Percentiles rank a stretch among this genome's conserved stretches.
phyloP scores from a whole-genome alignment of 1,140 invertebrate genomes.

The Rhizoglyphus robini region DNA sequence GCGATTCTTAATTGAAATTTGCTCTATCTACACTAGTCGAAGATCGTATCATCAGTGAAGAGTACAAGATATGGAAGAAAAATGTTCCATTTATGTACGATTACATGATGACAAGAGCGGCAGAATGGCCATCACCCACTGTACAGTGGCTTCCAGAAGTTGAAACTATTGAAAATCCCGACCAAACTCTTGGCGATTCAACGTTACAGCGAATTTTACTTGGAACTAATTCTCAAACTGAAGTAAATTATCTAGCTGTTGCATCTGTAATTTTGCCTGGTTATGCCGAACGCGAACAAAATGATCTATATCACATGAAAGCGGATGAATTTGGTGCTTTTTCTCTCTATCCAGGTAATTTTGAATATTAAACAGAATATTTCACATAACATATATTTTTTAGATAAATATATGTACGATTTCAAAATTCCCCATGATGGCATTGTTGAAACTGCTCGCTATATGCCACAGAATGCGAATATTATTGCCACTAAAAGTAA shows the following conservation, averaged over 20 bases:
- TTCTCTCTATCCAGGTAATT: constrained; percentile 78
- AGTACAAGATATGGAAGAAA: constrained; percentile 99
- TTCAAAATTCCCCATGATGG: constrained; percentile 99
- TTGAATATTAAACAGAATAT: no score
- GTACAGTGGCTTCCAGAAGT: constrained; percentile 99
- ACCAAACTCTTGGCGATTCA: constrained; percentile 91
- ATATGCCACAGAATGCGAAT: constrained; percentile 98
- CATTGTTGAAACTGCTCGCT: constrained; percentile 94
- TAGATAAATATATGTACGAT: constrained; percentile 90
- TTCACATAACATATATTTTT: not conserved
- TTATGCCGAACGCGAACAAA: constrained; percentile 97
- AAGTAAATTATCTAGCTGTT: constrained; percentile 97
- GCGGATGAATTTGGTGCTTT: constrained; percentile 99
- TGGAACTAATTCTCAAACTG: constrained; percentile 94
- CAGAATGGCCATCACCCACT: constrained; percentile 94
- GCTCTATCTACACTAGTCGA: constrained; percentile 50
- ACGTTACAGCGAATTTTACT: constrained; percentile 94
- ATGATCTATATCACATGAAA: constrained; percentile 96
- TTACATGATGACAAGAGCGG: constrained; percentile 86
- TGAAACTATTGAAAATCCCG: constrained; percentile 40
- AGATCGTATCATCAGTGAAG: constrained; percentile 97
- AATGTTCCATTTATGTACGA: constrained; percentile 95
- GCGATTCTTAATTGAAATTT: not conserved
- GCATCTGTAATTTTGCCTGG: constrained; percentile 96
- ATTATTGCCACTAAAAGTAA: constrained; percentile 99